Evolutionary conservation across 2,113 vertebrate species (phyloP).

Genomic region (Eidolon helvum): DNA sequence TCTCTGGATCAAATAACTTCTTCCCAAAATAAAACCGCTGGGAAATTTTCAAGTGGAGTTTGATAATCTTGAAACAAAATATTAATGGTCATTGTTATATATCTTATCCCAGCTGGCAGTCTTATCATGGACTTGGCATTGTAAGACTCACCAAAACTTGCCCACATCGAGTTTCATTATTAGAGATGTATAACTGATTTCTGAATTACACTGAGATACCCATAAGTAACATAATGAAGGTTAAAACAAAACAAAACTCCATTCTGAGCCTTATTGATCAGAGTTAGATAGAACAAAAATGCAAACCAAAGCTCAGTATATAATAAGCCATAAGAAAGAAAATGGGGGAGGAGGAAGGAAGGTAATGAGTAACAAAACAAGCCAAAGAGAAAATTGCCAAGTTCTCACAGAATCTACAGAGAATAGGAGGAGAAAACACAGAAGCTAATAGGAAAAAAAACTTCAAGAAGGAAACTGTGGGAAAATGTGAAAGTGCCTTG

Average conservation of each 20-base stretch:
- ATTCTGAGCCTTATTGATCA: not conserved
- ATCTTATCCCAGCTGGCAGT: not conserved
- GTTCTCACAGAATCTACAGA: constrained; percentile 59
- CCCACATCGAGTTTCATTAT: constrained; percentile 33
- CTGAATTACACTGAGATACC: constrained; percentile 30
- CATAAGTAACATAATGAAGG: not conserved
- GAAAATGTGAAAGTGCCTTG: constrained; percentile 46
- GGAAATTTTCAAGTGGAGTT: not conserved
- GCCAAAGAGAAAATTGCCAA: constrained; percentile 44
- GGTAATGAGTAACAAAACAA: not conserved
- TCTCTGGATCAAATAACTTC: not conserved
- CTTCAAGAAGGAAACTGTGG: constrained; percentile 55
- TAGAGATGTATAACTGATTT: constrained; percentile 10
- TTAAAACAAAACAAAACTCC: not conserved
- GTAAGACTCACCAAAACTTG: not conserved
- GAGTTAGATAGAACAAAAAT: constrained; percentile 17
- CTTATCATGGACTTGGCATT: not conserved
- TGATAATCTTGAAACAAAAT: constrained; percentile 26
- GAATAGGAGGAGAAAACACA: not conserved
- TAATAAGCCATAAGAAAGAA: not conserved
- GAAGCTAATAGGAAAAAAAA: constrained; percentile 27
- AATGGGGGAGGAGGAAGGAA: not conserved
- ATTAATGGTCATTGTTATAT: not conserved
- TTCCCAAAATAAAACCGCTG: not conserved
- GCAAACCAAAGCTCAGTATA: not conserved